phyloP scores from a whole-genome alignment of 2,888 invertebrate genomes.

The Callyntrura guangdongensis region DNA sequence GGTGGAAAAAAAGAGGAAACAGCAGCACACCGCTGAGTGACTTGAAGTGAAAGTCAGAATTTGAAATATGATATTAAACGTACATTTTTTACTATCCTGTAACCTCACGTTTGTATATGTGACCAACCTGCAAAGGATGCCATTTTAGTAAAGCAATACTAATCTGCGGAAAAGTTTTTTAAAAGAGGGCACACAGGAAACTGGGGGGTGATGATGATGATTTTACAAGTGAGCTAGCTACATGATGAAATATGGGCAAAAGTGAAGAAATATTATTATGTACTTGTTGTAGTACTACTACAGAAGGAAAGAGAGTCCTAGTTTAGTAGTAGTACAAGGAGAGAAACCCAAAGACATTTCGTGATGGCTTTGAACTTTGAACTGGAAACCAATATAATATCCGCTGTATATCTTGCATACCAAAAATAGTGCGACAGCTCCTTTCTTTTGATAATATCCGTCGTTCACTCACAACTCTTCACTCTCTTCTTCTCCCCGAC shows the following conservation, averaged over 20 bases:
- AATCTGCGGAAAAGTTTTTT: conserved; percentile 44
- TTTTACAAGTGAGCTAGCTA: conserved; percentile 35
- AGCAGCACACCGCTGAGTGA: conserved; percentile 51
- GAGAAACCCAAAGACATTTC: conserved; percentile 77
- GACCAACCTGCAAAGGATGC: not conserved
- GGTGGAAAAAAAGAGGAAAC: not conserved
- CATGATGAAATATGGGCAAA: not conserved
- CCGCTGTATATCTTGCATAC: conserved; percentile 66
- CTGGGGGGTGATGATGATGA: conserved; percentile 43
- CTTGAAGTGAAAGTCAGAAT: conserved; percentile 58
- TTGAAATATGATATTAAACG: conserved; percentile 52
- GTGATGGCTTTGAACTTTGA: conserved; percentile 81
- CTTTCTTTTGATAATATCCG: conserved; percentile 57
- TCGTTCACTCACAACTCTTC: not conserved
- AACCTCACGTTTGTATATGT: not conserved
- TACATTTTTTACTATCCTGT: not conserved
- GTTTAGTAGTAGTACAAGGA: conserved; percentile 42
- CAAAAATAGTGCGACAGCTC: conserved; percentile 39
- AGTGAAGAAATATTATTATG: not conserved
- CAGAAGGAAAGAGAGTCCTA: conserved; percentile 29
- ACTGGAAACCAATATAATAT: conserved; percentile 80
- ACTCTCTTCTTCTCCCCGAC: not conserved
- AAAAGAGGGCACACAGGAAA: conserved; percentile 35
- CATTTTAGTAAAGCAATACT: not conserved
- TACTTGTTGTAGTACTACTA: not conserved